These are phyloP conservation scores for Pristionchus fissidentatus DNA, from an alignment of 2,888 invertebrate species.

Conservation along the genomic window DNA sequence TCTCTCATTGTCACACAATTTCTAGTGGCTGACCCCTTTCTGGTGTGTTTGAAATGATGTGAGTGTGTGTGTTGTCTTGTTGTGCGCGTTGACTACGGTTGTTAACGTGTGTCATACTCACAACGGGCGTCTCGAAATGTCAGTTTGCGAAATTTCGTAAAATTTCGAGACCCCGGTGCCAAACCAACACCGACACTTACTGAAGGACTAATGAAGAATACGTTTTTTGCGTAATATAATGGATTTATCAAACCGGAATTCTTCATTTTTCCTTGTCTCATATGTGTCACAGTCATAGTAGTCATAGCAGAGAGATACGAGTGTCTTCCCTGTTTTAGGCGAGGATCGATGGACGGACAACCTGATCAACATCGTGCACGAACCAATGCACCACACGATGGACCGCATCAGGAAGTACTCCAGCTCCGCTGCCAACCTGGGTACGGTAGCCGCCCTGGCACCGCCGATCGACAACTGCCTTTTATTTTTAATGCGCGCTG, in stretches of 20 bases:
- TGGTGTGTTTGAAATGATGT: background rate
- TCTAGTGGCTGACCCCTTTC: too few relatives aligned
- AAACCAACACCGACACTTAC: background rate
- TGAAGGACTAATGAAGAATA: background rate
- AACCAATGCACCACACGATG: constrained; percentile 75
- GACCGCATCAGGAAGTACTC: constrained; percentile 75
- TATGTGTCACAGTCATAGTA: background rate
- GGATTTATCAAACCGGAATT: too few relatives aligned
- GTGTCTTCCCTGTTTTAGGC: constrained; percentile 18
- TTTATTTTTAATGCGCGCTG: too few relatives aligned
- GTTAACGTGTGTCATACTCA: background rate
- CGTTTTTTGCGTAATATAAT: background rate
- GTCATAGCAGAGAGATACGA: too few relatives aligned
- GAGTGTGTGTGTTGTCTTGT: background rate
- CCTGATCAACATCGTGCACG: constrained; percentile 75
- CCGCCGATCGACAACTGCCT: background rate
- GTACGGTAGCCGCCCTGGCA: constrained; percentile 50
- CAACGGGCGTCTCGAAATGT: background rate
- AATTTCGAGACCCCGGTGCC: too few relatives aligned
- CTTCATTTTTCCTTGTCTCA: background rate
- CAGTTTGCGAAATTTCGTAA: background rate
- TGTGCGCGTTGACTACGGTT: background rate
- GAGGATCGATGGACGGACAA: constrained; percentile 74
- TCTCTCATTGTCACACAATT: too few relatives aligned
- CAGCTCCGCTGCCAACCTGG: constrained; percentile 71